phyloP scores from a whole-genome alignment of 2,797 vertebrate species.

The Acanthiza pusilla region DNA sequence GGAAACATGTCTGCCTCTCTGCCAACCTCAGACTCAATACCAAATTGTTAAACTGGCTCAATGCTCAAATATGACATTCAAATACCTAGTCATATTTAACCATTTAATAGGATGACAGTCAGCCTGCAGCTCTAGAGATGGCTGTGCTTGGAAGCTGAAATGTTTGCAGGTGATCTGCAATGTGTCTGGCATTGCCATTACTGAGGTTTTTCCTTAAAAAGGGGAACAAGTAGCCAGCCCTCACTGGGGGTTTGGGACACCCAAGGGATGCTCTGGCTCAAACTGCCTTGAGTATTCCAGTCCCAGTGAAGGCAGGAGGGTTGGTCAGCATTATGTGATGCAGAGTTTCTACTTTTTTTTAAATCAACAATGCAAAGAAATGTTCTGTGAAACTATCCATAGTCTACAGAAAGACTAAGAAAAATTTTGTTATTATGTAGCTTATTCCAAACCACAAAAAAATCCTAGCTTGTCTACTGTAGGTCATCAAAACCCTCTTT shows the following conservation, averaged over 20 bases:
- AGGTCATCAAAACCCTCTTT: not conserved
- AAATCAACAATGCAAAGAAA: not conserved
- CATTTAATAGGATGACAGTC: not conserved
- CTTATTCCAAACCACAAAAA: not conserved
- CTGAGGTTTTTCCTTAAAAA: not conserved
- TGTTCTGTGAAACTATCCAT: not conserved
- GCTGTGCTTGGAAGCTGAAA: not conserved
- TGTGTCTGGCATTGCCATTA: not conserved
- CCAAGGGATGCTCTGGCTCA: not conserved
- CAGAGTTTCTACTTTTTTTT: not conserved
- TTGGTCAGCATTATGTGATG: rapidly evolving
- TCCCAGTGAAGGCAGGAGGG: not conserved
- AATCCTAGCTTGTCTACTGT: not conserved
- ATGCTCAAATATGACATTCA: not conserved
- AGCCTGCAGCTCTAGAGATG: not conserved
- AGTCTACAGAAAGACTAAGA: not conserved
- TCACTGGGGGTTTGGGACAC: not conserved
- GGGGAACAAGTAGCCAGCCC: not conserved
- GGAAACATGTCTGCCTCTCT: not conserved
- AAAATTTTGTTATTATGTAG: not conserved
- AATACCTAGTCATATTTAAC: not conserved
- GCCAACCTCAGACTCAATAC: not conserved
- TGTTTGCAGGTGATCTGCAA: not conserved
- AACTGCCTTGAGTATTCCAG: not conserved
- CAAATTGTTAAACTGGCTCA: not conserved